Evolutionary conservation across 2,888 invertebrate species (phyloP).

Genomic region (Macaria liturata): DNA sequence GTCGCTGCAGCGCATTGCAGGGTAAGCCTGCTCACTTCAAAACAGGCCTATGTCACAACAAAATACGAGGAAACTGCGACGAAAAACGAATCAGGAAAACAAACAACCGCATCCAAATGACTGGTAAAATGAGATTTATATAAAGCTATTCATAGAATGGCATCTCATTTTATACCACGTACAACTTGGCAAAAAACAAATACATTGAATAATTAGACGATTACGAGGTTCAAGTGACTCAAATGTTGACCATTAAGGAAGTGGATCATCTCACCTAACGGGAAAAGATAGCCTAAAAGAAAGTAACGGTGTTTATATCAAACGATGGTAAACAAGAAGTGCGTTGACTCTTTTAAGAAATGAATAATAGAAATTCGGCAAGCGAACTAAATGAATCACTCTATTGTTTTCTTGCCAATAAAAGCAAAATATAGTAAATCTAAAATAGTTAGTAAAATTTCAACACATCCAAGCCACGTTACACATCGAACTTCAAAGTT

Average conservation of each 20-base stretch:
- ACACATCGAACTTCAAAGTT: too few species aligned
- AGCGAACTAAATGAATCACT: too few species aligned
- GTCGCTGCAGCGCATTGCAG: constrained; percentile 18
- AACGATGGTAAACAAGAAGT: constrained; percentile 30
- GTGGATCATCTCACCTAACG: constrained; percentile 25
- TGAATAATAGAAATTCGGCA: too few species aligned
- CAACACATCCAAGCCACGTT: too few species aligned
- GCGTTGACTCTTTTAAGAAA: constrained; percentile 19
- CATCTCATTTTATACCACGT: constrained; percentile 11
- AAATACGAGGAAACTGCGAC: constrained; percentile 11
- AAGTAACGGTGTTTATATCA: constrained; percentile 26
- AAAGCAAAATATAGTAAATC: too few species aligned
- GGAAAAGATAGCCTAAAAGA: constrained; percentile 26
- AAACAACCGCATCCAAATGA: constrained; percentile 20
- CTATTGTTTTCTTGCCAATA: too few species aligned
- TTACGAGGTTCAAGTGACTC: constrained; percentile 21
- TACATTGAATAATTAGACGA: constrained; percentile 22
- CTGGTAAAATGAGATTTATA: constrained; percentile 13
- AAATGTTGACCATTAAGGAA: constrained; percentile 24
- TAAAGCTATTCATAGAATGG: constrained; percentile 14
- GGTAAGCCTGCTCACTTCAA: constrained; percentile 3
- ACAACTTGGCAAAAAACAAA: constrained; percentile 14
- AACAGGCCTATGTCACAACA: constrained; percentile 8
- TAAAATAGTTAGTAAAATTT: too few species aligned
- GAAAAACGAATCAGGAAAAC: constrained; percentile 15